Evolutionary conservation across 2,797 vertebrate species (phyloP).

Genomic region (Neosalanx taihuensis): DNA sequence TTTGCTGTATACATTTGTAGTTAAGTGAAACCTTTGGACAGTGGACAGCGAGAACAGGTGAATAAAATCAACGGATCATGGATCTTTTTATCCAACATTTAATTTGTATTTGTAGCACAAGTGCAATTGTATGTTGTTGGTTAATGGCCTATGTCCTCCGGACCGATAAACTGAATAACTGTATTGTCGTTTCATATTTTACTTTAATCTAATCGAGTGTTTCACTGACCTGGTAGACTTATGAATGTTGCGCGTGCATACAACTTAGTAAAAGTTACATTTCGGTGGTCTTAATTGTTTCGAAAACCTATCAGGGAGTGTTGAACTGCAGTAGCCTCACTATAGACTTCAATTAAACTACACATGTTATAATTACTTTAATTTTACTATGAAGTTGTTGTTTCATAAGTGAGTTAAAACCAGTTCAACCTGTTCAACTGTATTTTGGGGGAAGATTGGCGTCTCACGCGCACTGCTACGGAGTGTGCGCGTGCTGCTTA

Average conservation of each 20-base stretch:
- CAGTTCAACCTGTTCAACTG: slow-evolving; percentile 50
- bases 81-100: neutral
- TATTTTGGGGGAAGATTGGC: neutral
- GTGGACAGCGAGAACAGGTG: slow-evolving; percentile 21
- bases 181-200: neutral
- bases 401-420: slow-evolving; percentile 12
- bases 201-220: neutral
- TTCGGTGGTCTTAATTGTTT: neutral
- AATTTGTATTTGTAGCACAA: too few relatives aligned
- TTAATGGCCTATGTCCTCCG: neutral
- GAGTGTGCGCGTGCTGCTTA: slow-evolving; percentile 9
- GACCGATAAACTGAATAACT: neutral
- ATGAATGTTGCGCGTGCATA: neutral
- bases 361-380: too few relatives aligned
- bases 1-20: slow-evolving; percentile 14
- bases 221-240: neutral
- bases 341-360: neutral
- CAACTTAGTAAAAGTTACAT: neutral
- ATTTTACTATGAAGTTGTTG: too few relatives aligned
- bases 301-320: neutral
- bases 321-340: neutral
- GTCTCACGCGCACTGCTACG: neutral
- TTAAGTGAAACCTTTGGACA: slow-evolving; percentile 1
- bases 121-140: neutral
- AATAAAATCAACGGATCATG: slow-evolving; percentile 10